Base-by-base conservation (phyloP, 1,140 invertebrate genomes). In the Akabosia matsudoensis region DNA sequence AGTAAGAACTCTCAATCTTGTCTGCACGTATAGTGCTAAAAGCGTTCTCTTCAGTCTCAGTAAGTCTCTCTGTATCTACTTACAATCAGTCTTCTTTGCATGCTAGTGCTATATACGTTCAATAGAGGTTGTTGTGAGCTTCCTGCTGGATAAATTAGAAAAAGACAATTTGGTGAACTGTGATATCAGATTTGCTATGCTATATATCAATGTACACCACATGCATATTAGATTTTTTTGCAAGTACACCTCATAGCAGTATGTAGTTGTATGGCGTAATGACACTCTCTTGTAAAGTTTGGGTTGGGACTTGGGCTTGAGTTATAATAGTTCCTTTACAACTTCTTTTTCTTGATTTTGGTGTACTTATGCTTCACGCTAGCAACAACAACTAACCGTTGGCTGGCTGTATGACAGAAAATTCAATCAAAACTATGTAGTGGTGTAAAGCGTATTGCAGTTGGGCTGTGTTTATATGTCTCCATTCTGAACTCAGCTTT, bases 401-500 rank as follows among this genome's bases (percentile, higher is more conserved):
- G 22, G 61, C 28, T 31, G 31, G 22, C 61, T 67, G 28, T 30
- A 10, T 10, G 28, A 30, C 61, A 30, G 61, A 67, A 22, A 61
- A 30, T 67, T 67, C 28, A 31, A 22, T 22, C 22, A 22, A 56
- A 45, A 18, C 37, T 45, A 18, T 45, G 22, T 56, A 45, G 37
- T 18, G 37, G 18, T 45, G 37, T 45, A 45, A 45, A 61, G 24
- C 24, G 24, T n/a, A 10, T 67, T 30, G 24, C 31, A 67, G 61
- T 7, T 2, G 14, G 28, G 61, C 4, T 10, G 61, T 31, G 61
- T 7, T 67, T 13, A 2, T 4, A 67, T 31, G 10, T 4, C 28
- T 67, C 61, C 61, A 67, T 30, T 67, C 61, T 22, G 28, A 30
- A 10, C 61, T 31, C 61, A 67, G 61, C 61, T 67, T 67, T 67